phyloP scores from a whole-genome alignment of 2,888 invertebrate genomes.

The Eupithecia exiguata region DNA sequence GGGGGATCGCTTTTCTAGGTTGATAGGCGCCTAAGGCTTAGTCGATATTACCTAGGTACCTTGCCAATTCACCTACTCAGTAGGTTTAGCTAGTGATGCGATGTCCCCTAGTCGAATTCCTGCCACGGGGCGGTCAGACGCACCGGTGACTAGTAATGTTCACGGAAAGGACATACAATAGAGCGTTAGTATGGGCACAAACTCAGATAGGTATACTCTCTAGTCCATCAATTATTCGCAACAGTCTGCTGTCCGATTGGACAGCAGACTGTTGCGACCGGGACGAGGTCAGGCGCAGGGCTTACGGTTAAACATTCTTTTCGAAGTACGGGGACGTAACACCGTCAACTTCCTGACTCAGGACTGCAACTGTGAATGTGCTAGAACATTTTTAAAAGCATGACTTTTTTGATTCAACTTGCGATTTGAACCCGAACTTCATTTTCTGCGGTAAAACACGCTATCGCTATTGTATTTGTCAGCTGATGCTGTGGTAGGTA shows the following conservation, averaged over 20 bases:
- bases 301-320: background rate
- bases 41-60: background rate
- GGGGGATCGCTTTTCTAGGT: background rate
- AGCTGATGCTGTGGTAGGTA: too few species aligned
- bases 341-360: too few species aligned
- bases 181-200: background rate
- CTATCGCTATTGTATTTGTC: too few species aligned
- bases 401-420: too few species aligned
- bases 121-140: background rate
- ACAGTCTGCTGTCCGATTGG: background rate
- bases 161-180: background rate
- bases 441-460: too few species aligned
- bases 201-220: too few species aligned
- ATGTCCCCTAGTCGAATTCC: background rate
- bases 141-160: background rate
- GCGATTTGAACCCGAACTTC: too few species aligned
- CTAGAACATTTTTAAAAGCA: too few species aligned
- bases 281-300: background rate
- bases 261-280: background rate
- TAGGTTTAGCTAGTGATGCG: background rate
- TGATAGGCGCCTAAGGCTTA: background rate
- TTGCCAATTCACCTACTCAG: background rate
- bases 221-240: too few species aligned
- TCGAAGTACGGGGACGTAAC: too few species aligned
- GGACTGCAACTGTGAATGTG: too few species aligned